Evolutionary conservation across 2,113 vertebrate genomes (phyloP), one percentile per base, ranked within the genome.

Genomic region (Ameiurus melas): DNA sequence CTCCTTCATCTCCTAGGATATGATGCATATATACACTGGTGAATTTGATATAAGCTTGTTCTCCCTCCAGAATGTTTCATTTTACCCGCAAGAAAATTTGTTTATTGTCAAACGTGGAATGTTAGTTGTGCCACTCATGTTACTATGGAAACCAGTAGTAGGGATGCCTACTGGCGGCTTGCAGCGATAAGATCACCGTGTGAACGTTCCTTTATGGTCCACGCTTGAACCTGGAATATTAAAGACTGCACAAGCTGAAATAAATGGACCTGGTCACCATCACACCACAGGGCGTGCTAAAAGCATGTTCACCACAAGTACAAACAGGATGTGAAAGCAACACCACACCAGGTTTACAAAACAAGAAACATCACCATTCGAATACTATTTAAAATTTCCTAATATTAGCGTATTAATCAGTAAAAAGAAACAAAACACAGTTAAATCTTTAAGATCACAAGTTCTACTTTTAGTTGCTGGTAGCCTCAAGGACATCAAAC

Each of bases 241-340:
- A 86, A 91, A 92, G 78, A 91, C 73, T 87, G 90, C 78, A 66
- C 47, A 47, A 4, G 10, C 39, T 77, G 22, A 27, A 89, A 89
- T 93, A 94, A 92, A 93, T 92, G 93, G 92, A 92, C 89, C 85
- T 84, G 91, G 89, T 89, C 47, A 66, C 55, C 64, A 83, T 80
- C 27, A 75, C 17, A 20, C 5, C 39, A 57, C 47, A n/a, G n/a
- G 85, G n/a, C 17, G 20, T 6, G 16, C 62, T 19, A 88, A 22
- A 27, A 19, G 80, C 66, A 86, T 30, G 68, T 71, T 73, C 86
- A 84, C 51, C 30, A 89, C 86, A 89, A 58, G n/a, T 82, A 79
- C 58, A 62, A 20, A 75, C 77, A 58, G 58, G 39, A 79, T 25
- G 25, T n/a, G n/a, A 51, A 33, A 22, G 19, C 30, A 39, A 78